These are phyloP conservation scores for Hiodon alosoides DNA, from an alignment of 2,113 vertebrate species.

Conservation along the genomic window DNA sequence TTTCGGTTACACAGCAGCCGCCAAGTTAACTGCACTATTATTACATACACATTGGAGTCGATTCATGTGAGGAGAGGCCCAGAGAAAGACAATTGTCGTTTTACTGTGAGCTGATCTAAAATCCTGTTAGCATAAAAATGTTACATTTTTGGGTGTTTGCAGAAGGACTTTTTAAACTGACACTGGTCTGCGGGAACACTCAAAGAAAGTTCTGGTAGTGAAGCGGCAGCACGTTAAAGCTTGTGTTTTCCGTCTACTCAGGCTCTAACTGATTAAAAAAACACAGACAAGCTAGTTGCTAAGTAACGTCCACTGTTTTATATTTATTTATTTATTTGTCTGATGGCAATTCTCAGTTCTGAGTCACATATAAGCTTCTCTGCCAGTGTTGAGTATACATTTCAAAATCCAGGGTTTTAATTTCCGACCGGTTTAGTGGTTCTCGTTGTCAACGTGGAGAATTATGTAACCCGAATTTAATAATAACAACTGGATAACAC, in stretches of 20 bases:
- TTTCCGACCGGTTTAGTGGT: conserved; percentile 29
- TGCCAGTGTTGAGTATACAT: conserved; percentile 33
- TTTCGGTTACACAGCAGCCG: background rate
- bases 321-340: background rate
- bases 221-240: background rate
- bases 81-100: background rate
- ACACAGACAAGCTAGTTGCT: conserved; percentile 65
- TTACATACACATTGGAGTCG: background rate
- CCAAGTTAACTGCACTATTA: background rate
- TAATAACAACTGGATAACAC: too few species aligned
- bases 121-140: background rate
- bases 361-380: conserved; percentile 56
- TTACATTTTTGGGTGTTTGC: too few species aligned
- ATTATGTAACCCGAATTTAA: too few species aligned
- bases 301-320: conserved; percentile 59
- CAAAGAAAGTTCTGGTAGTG: background rate
- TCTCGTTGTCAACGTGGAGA: too few species aligned
- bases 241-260: conserved; percentile 19
- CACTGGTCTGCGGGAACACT: conserved; percentile 12
- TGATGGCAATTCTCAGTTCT: conserved; percentile 54
- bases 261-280: conserved; percentile 52
- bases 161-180: background rate
- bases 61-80: background rate
- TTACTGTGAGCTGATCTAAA: background rate
- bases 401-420: conserved; percentile 12